phyloP scores from a whole-genome alignment of 2,797 vertebrate genomes.

The Clarias pachynema region DNA sequence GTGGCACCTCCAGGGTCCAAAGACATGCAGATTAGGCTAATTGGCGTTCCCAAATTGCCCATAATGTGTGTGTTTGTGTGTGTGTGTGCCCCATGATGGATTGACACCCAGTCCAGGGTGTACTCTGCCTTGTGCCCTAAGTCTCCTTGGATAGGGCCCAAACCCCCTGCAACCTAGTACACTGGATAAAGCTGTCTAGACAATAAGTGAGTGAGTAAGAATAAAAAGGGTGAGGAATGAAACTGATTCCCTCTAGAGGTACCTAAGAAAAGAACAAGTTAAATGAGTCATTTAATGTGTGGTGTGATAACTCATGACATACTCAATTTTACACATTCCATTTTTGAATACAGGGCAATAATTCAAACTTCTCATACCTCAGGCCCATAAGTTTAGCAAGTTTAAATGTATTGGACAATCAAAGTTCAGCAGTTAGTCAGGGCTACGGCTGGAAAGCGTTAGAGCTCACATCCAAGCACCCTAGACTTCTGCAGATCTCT shows the following conservation, averaged over 20 bases:
- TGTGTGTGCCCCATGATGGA: too few relatives aligned
- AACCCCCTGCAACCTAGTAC: too few relatives aligned
- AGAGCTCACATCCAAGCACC: background rate
- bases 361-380: background rate
- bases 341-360: too few relatives aligned
- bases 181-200: too few relatives aligned
- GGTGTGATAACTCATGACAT: background rate
- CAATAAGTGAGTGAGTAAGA: too few relatives aligned
- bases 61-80: background rate
- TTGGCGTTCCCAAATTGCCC: too few relatives aligned
- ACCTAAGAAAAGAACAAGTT: too few relatives aligned
- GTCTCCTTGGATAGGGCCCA: too few relatives aligned
- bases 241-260: constrained; percentile 21
- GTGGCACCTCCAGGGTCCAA: background rate
- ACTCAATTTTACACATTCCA: too few relatives aligned
- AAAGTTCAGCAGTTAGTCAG: background rate
- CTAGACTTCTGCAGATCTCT: background rate
- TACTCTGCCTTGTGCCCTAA: too few relatives aligned
- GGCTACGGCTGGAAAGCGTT: background rate
- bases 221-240: background rate
- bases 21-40: too few relatives aligned
- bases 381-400: background rate
- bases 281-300: background rate
- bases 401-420: background rate
- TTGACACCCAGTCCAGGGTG: too few relatives aligned